Evolutionary conservation across 1,140 invertebrate species (phyloP), one percentile per base, ranked within the genome.

Genomic region (Pachypeltis micranthus): DNA sequence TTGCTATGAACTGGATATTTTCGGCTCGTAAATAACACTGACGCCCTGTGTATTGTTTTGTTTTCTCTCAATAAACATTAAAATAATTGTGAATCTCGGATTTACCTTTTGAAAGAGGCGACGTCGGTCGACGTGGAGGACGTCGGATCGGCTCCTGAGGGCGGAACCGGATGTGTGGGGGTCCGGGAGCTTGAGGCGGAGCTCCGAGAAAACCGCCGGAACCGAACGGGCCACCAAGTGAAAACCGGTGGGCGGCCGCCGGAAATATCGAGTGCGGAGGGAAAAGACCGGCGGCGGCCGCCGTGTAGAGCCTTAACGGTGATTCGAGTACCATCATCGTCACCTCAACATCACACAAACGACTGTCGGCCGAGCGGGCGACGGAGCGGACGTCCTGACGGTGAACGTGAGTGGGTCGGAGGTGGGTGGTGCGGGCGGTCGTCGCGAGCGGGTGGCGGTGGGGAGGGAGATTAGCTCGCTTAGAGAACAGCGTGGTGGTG

Each of bases 241-340:
- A 57, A 57, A 57, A 57, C 23, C 55, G 55, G 19, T 57, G 55
- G 34, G 34, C 34, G 7, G 47, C 47, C 47, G 47, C 7, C 3
- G 55, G 55, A 23, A 57, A 57, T 12, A 57, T 57, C 24, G 55
- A 57, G 27, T 57, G 55, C 12, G 55, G 55, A 19, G 55, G 55
- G 19, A 57, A 57, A 57, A 57, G 55, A 3, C 55, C 55, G 24
- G 55, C 55, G 23, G 24, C 55, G 24, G 55, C 55, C 7, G 24
- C 55, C 21, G 55, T 57, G 27, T 57, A 57, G 24, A 57, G 27
- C 55, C 55, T 19, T 57, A 57, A 57, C 55, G 55, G 55, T 25
- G 55, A 57, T 57, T 57, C 55, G 23, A 57, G 27, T 26, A 57
- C 55, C 55, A 57, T 57, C 55, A 57, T 57, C 55, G 55, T 57